Evolutionary conservation across 2,797 vertebrate genomes (phyloP), one percentile per base, ranked within the genome.

Genomic region (Artibeus lituratus): DNA sequence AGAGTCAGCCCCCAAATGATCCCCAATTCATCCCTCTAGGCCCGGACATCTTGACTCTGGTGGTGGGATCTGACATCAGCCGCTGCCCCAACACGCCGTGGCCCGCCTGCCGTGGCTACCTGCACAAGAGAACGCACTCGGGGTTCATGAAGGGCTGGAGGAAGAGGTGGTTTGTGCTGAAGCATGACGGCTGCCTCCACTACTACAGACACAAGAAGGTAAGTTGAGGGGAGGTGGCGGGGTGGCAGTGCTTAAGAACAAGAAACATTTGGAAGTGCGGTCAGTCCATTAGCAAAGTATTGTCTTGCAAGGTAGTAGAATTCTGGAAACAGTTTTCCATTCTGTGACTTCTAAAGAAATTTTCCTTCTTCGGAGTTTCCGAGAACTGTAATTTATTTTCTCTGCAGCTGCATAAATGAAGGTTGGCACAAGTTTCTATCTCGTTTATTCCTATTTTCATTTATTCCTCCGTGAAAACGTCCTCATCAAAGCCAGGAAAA

Each of bases 151-250:
- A 99, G 97, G 99, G 99, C 59, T 99, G 99, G 99, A 99, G 99
- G 95, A 99, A 99, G 98, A 99, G 99, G 86, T 99, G 99, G 99
- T 99, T 99, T 94, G 99, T 99, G 24, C 98, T 99, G 78, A 99
- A 99, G 59, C 99, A 99, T 18, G 99, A 99, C n/a, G 98, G 99
- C 86, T 99, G 98, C 89, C 98, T 99, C 3, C 98, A 98, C 92
- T 99, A 99, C 98, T 99, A 99, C 98, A 99, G 98, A 94, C 99
- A 99, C 88, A 99, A 99, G 97, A 99, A 99, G 98, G 99, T 99
- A 98, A 98, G 98, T 21, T 89, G 39, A 67, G 49, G 47, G n/a
- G 24, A 53, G 32, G 44, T 22, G 3, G 5, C 10, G 51, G 70
- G 3, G 10, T 18, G 93, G n/a, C 1, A 21, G 4, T 1, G 26